phyloP scores from a whole-genome alignment of 2,888 invertebrate species.

The Hoplodrina blanda region DNA sequence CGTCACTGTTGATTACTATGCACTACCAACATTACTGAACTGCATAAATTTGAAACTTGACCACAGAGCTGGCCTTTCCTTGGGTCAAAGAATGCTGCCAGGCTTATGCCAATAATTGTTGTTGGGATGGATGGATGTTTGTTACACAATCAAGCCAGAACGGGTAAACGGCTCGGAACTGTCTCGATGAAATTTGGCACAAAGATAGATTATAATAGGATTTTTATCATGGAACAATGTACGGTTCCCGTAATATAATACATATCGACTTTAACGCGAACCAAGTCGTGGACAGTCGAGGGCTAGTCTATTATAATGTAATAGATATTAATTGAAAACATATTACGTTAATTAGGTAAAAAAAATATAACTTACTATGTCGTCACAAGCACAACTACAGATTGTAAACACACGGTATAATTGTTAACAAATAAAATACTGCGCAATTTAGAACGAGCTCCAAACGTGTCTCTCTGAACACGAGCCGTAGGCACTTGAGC shows the following conservation, averaged over 20 bases:
- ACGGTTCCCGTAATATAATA: too few relatives aligned
- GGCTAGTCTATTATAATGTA: background rate
- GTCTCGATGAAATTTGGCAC: too few relatives aligned
- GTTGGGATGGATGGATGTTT: too few relatives aligned
- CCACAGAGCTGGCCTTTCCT: background rate
- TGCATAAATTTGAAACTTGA: background rate
- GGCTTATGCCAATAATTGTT: too few relatives aligned
- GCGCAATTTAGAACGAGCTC: background rate
- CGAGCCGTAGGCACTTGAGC: slow-evolving; percentile 29
- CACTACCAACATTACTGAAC: background rate
- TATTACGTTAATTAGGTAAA: background rate
- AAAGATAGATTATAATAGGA: too few relatives aligned
- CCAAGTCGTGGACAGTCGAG: too few relatives aligned
- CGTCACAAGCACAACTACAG: slow-evolving; percentile 22
- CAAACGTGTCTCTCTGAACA: slow-evolving; percentile 22
- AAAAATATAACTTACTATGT: slow-evolving; percentile 32
- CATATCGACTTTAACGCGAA: too few relatives aligned
- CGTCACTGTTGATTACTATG: background rate
- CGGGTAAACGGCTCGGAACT: too few relatives aligned
- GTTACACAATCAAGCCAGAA: too few relatives aligned
- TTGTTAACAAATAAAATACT: slow-evolving; percentile 16
- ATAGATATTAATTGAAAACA: background rate
- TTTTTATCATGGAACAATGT: too few relatives aligned
- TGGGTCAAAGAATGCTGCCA: background rate
- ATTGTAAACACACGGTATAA: background rate